These are phyloP conservation scores for Bombus confusus DNA, from an alignment of 1,140 invertebrate species.

Conservation along the genomic window DNA sequence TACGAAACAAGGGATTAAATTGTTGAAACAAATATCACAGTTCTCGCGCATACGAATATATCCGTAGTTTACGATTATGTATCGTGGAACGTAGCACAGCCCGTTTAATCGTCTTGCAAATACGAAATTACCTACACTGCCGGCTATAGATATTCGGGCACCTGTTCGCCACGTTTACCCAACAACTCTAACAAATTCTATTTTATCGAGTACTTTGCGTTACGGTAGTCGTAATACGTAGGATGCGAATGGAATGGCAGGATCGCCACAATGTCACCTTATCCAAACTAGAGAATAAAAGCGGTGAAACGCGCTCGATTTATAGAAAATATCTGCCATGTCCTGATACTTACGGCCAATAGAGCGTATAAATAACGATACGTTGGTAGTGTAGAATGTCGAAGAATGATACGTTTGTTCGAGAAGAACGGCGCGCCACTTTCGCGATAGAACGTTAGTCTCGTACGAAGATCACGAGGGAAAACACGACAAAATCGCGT, in stretches of 20 bases:
- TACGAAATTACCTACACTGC: not conserved
- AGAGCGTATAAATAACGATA: not conserved
- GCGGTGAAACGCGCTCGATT: no score
- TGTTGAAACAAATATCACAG: not conserved
- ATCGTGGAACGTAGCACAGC: not conserved
- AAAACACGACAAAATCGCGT: fast-evolving
- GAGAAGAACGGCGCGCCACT: no score
- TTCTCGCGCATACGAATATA: not conserved
- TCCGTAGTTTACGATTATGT: not conserved
- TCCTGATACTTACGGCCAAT: no score
- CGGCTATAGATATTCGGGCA: no score
- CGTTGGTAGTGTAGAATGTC: not conserved
- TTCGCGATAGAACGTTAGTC: not conserved
- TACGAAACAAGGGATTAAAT: not conserved
- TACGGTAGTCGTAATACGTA: no score
- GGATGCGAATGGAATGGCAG: no score
- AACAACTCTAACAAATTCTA: no score
- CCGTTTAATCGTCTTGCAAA: not conserved
- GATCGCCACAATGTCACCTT: no score
- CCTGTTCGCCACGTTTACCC: no score
- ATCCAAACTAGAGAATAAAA: no score
- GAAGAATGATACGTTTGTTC: not conserved
- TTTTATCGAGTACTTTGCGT: not conserved
- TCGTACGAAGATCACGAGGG: no score
- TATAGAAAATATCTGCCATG: no score